Conservation (phyloP, 1,140 invertebrate species). For the Anadara kagoshimensis region DNA sequence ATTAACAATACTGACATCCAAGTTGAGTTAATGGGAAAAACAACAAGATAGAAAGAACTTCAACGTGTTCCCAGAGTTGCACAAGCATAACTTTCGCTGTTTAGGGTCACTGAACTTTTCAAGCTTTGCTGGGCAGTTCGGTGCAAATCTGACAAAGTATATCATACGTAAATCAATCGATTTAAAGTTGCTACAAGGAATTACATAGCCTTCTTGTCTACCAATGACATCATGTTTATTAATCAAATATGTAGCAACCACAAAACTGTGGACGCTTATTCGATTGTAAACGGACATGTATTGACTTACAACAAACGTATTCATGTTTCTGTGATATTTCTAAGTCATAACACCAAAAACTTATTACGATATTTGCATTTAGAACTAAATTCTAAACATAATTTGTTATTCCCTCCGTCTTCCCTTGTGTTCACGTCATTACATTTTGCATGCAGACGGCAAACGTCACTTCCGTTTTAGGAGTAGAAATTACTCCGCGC, state of each 20-base stretch:
- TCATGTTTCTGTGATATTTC: constrained; percentile 33
- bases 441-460: constrained; percentile 37
- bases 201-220: not conserved
- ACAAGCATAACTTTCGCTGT: too few species aligned
- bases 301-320: constrained; percentile 53
- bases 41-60: too few species aligned
- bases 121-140: too few species aligned
- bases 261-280: too few species aligned
- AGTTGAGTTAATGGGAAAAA: too few species aligned
- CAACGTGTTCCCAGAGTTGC: too few species aligned
- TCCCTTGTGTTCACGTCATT: constrained; percentile 55
- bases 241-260: not conserved
- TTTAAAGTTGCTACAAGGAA: too few species aligned
- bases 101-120: too few species aligned
- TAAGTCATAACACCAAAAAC: not conserved
- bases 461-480: constrained; percentile 28
- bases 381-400: not conserved
- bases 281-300: too few species aligned
- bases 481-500: not conserved
- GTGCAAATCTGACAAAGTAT: too few species aligned
- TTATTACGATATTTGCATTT: not conserved
- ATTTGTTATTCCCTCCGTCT: constrained; percentile 41
- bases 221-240: not conserved
- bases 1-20: too few species aligned
- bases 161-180: too few species aligned